These are phyloP conservation scores for Phengaris arion DNA, from an alignment of 2,888 invertebrate genomes.

Conservation along the genomic window DNA sequence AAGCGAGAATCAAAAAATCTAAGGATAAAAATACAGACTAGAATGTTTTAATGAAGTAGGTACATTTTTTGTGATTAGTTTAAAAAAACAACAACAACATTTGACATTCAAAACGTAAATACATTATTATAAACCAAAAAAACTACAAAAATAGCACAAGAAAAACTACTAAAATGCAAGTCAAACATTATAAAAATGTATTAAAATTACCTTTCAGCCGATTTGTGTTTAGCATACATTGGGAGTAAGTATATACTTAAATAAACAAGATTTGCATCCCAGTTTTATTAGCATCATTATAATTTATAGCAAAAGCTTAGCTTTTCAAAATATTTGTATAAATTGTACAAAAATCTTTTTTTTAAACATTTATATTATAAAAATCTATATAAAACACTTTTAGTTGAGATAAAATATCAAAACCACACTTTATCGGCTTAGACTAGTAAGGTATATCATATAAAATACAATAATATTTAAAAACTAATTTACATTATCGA, in stretches of 20 bases:
- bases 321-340: slow-evolving; percentile 44
- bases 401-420: slow-evolving; percentile 16
- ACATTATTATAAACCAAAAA: slow-evolving; percentile 1
- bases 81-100: neutral
- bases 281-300: slow-evolving; percentile 67
- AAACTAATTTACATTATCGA: neutral
- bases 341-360: slow-evolving; percentile 47
- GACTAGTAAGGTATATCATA: neutral
- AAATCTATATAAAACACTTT: slow-evolving; percentile 26
- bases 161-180: slow-evolving; percentile 55
- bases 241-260: slow-evolving; percentile 44
- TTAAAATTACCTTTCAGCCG: slow-evolving; percentile 41
- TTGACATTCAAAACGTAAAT: slow-evolving; percentile 1
- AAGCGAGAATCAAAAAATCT: slow-evolving; percentile 38
- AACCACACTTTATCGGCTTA: slow-evolving; percentile 21
- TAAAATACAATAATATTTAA: slow-evolving; percentile 4
- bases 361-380: slow-evolving; percentile 29
- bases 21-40: slow-evolving; percentile 15
- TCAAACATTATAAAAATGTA: slow-evolving; percentile 45
- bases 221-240: slow-evolving; percentile 13
- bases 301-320: slow-evolving; percentile 62
- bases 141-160: slow-evolving; percentile 37
- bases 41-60: neutral
- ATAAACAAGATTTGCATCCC: slow-evolving; percentile 39
- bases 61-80: slow-evolving; percentile 8